Evolutionary conservation across 2,888 invertebrate species (phyloP), one percentile per base, ranked within the genome.

Genomic region (Balanococcus diminutus): DNA sequence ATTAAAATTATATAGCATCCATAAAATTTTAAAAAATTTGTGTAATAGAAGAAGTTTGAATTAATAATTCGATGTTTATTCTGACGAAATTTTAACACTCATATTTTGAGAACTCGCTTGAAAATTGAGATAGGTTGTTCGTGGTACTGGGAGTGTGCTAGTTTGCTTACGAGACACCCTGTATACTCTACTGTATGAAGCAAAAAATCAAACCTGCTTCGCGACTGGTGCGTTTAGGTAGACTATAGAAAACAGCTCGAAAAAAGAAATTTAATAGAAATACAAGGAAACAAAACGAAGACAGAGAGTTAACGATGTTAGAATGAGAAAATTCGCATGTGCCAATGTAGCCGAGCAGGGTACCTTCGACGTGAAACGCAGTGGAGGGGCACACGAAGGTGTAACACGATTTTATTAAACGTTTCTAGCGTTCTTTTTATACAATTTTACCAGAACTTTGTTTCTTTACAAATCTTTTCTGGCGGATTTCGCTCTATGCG

Each of bases 281-380:
- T n/a, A 11, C 25, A 11, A 8, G 9, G 28, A 22, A 9, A 11
- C 6, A 14, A 67, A 28, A 67, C 25, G n/a, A n/a, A 67, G 14
- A 67, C 2, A 22, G 61, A 67, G n/a, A 75, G 75, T 75, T 75
- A 75, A 75, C 32, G 75, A 67, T 22, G 67, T 75, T 32, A 32
- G 75, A 75, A 75, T 75, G 75, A 75, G 75, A 75, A 75, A 75
- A 75, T 75, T 75, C 75, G 75, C 75, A 75, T 32, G 75, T 75
- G 75, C 28, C 67, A 11, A 61, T 31, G 32, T 31, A 67, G 22
- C 28, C 25, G 28, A 67, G 11, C 8, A 0, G 61, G n/a, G 46
- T 42, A 42, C 42, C 42, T 42, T 11, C 8, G 11, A 42, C 42
- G 8, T 2, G 51, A n/a, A 3, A 1, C 6, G 19, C 5, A 8